These are phyloP conservation scores for Protosalanx chinensis DNA, from an alignment of 2,797 vertebrate genomes.

Conservation along the genomic window DNA sequence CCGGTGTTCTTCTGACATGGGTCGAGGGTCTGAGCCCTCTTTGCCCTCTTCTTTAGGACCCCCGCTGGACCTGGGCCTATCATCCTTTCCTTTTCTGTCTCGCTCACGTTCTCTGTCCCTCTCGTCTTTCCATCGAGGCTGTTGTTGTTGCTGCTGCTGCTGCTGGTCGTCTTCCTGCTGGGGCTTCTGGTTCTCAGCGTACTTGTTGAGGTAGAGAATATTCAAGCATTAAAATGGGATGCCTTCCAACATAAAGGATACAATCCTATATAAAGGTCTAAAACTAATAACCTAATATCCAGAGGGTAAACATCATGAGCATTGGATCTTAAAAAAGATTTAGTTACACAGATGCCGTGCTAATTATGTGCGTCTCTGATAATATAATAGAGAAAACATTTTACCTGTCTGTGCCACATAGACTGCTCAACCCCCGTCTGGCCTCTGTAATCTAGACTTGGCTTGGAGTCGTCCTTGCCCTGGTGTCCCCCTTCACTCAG, in stretches of 20 bases:
- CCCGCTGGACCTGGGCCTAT: slow-evolving; percentile 74
- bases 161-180: slow-evolving; percentile 68
- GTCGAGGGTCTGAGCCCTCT: slow-evolving; percentile 80
- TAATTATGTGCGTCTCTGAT: background rate
- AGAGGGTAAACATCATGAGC: background rate
- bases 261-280: background rate
- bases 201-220: slow-evolving; percentile 76
- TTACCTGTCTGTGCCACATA: slow-evolving; percentile 97
- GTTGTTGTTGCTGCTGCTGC: slow-evolving; percentile 64
- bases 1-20: slow-evolving; percentile 82
- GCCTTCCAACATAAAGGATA: background rate
- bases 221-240: background rate
- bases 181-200: slow-evolving; percentile 79
- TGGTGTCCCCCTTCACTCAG: slow-evolving; percentile 84
- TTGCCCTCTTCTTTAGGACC: slow-evolving; percentile 85
- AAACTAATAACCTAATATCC: background rate
- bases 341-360: background rate
- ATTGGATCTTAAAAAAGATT: background rate
- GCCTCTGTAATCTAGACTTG: slow-evolving; percentile 79
- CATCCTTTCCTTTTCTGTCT: slow-evolving; percentile 88
- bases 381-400: slow-evolving; percentile 5
- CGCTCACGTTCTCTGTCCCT: slow-evolving; percentile 70
- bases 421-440: slow-evolving; percentile 86
- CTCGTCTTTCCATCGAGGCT: slow-evolving; percentile 86
- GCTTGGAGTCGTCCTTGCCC: slow-evolving; percentile 88